Percentiles rank a stretch among this genome's conserved stretches.
Conservation (phyloP, 1,140 invertebrate species). For the Leptinotarsa lineolata region DNA sequence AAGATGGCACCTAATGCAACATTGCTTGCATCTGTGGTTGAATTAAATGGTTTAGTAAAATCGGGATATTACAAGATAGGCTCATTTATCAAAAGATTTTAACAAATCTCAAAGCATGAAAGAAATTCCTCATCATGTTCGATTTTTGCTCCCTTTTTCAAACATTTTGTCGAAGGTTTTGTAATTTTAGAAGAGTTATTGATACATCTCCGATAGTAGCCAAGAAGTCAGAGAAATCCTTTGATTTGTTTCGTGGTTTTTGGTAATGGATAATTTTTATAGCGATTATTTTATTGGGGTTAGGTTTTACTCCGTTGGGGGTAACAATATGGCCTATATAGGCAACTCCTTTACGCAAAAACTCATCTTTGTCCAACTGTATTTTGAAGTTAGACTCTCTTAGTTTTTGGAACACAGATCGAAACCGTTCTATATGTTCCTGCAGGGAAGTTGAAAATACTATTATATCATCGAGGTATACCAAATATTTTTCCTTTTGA, state of each 20-base stretch:
- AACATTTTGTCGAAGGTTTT: constrained; percentile 40
- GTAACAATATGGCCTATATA: too few species aligned
- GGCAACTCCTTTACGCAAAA: too few species aligned
- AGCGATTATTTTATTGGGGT: constrained; percentile 13
- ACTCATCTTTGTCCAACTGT: too few species aligned
- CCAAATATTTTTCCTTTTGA: too few species aligned
- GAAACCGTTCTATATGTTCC: too few species aligned
- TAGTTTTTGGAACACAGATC: too few species aligned
- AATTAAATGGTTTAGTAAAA: constrained; percentile 46
- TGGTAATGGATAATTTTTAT: constrained; percentile 44
- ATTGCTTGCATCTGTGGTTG: constrained; percentile 52
- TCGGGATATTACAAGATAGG: constrained; percentile 53
- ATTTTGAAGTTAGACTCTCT: too few species aligned
- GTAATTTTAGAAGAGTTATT: constrained; percentile 32
- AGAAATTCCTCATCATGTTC: constrained; percentile 8
- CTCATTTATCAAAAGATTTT: constrained; percentile 43
- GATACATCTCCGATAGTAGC: constrained; percentile 53
- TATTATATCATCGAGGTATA: too few species aligned
- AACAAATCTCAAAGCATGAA: constrained; percentile 44
- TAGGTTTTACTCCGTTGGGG: too few species aligned
- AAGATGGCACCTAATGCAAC: constrained; percentile 51
- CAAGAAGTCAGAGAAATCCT: constrained; percentile 51
- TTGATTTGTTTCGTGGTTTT: too few species aligned
- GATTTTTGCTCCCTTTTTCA: constrained; percentile 44
- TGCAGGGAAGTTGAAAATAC: too few species aligned